Conservation (phyloP, 2,888 invertebrate species). For the Pegoplata infirma region DNA sequence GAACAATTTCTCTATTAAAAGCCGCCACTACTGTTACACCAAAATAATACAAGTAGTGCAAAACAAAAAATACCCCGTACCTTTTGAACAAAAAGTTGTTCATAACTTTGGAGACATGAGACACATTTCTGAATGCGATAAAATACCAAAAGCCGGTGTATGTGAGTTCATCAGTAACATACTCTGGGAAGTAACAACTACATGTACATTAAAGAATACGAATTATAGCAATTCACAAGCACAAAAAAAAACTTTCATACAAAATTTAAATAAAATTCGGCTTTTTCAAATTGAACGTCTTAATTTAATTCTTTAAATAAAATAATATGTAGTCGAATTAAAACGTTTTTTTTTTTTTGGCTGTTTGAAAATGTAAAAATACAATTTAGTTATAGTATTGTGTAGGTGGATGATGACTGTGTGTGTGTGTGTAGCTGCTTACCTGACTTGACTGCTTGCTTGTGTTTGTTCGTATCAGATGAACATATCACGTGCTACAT, state of each 20-base stretch:
- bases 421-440: neutral
- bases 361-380: neutral
- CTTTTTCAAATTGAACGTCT: constrained; percentile 11
- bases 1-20: constrained; percentile 38
- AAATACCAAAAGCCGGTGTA: constrained; percentile 12
- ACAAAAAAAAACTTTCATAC: neutral
- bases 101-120: constrained; percentile 31
- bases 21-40: neutral
- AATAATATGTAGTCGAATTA: neutral
- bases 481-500: constrained; percentile 49
- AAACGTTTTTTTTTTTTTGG: neutral
- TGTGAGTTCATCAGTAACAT: constrained; percentile 28
- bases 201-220: neutral
- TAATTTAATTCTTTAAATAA: constrained; percentile 41
- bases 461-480: constrained; percentile 39
- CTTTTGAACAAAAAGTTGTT: constrained; percentile 2
- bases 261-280: constrained; percentile 4
- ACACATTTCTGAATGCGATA: constrained; percentile 23
- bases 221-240: too few relatives aligned
- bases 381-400: neutral
- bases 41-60: neutral
- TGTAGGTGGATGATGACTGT: neutral
- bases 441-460: too few relatives aligned
- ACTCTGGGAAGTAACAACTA: neutral
- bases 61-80: neutral